phyloP scores from a whole-genome alignment of 2,888 invertebrate genomes.

The Melanotus villosus region DNA sequence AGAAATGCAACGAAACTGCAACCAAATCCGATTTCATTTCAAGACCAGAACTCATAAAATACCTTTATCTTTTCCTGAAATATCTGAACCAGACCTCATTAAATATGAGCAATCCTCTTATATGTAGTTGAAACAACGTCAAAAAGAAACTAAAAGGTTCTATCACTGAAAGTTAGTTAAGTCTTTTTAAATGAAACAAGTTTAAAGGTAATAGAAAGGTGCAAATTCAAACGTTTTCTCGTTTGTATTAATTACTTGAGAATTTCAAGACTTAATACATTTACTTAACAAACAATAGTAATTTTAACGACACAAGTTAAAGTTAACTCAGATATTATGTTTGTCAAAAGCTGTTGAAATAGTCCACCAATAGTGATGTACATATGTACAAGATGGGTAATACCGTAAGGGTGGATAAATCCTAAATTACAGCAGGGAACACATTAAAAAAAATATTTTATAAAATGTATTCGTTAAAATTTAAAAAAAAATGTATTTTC shows the following conservation, averaged over 20 bases:
- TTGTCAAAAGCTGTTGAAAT: too few relatives aligned
- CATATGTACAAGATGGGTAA: too few relatives aligned
- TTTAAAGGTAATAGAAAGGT: conserved; percentile 7
- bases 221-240: conserved; percentile 15
- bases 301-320: too few relatives aligned
- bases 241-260: conserved; percentile 4
- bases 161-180: background rate
- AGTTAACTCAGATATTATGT: too few relatives aligned
- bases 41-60: background rate
- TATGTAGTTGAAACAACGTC: background rate
- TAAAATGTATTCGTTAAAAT: too few relatives aligned
- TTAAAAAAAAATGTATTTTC: too few relatives aligned
- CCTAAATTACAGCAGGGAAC: too few relatives aligned
- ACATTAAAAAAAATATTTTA: too few relatives aligned
- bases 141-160: background rate
- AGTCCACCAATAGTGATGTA: too few relatives aligned
- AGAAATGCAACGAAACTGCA: background rate
- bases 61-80: background rate
- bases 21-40: background rate
- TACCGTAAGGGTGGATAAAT: too few relatives aligned
- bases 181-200: background rate
- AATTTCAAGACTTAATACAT: background rate
- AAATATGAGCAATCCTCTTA: conserved; percentile 8
- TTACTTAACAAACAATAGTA: too few relatives aligned
- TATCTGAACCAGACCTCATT: background rate